Evolutionary conservation across 2,888 invertebrate species (phyloP).

Genomic region (Atethmia centrago): DNA sequence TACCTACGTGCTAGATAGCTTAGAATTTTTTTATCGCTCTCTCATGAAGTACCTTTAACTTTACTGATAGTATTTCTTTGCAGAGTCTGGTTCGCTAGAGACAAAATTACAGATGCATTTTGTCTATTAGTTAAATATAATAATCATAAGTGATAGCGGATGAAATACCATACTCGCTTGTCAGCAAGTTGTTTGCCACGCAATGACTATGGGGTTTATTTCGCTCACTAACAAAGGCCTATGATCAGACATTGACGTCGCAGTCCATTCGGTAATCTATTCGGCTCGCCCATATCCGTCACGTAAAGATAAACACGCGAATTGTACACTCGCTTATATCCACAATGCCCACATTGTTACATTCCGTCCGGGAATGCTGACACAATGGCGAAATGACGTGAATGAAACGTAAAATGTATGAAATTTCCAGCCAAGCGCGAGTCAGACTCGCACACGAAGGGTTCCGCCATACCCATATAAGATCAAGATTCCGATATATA

Average conservation of each 20-base stretch:
- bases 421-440: too few species aligned
- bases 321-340: conserved; percentile 48
- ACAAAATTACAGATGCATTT: neutral
- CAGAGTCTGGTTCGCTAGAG: neutral
- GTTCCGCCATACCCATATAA: too few species aligned
- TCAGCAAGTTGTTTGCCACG: neutral
- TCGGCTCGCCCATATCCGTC: conserved; percentile 77
- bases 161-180: neutral
- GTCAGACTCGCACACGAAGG: too few species aligned
- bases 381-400: conserved; percentile 39
- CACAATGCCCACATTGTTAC: conserved; percentile 35
- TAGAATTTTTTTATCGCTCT: conserved; percentile 30
- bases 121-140: neutral
- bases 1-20: conserved; percentile 55
- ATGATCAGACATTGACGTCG: conserved; percentile 17
- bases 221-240: conserved; percentile 7
- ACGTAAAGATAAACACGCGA: conserved; percentile 71
- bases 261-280: conserved; percentile 62
- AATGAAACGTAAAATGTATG: conserved; percentile 29
- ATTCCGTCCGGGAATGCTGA: conserved; percentile 45
- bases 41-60: conserved; percentile 18
- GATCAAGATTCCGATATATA: too few species aligned
- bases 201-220: conserved; percentile 6
- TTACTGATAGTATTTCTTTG: conserved; percentile 11
- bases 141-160: neutral